phyloP scores from a whole-genome alignment of 2,888 invertebrate genomes.

The Mimumesa dahlbomi region DNA sequence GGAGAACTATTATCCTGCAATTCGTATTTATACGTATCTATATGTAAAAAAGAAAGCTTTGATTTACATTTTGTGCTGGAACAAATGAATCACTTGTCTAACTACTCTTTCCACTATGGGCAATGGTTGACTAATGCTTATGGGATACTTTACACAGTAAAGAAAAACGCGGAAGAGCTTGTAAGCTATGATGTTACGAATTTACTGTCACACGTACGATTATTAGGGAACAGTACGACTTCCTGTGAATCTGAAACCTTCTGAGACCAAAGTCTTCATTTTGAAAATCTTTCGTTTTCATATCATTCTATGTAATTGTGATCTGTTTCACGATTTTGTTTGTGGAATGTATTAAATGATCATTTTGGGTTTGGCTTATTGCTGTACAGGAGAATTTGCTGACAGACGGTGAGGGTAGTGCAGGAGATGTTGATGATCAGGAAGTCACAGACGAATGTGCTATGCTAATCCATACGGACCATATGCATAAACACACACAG shows the following conservation, averaged over 20 bases:
- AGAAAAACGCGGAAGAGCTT: too few species aligned
- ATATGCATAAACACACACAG: slow-evolving; percentile 75
- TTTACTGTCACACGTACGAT: too few species aligned
- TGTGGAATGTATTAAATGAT: slow-evolving; percentile 11
- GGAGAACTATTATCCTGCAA: too few species aligned
- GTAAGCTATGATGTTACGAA: too few species aligned
- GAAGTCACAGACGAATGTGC: slow-evolving; percentile 89
- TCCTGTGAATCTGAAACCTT: slow-evolving; percentile 47
- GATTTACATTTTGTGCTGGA: not conserved
- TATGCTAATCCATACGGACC: slow-evolving; percentile 83
- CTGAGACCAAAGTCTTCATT: slow-evolving; percentile 29
- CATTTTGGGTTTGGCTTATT: slow-evolving; percentile 47
- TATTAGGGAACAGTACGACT: too few species aligned
- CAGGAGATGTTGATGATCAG: slow-evolving; percentile 82
- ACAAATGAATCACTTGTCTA: not conserved
- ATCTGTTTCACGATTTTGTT: slow-evolving; percentile 1
- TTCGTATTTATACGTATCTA: not conserved
- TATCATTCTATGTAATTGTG: slow-evolving; percentile 9
- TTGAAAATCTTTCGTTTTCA: slow-evolving; percentile 21
- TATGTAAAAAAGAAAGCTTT: not conserved
- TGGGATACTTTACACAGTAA: slow-evolving; percentile 15
- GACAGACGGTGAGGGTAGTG: slow-evolving; percentile 84
- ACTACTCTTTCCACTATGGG: slow-evolving; percentile 1
- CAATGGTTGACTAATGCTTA: slow-evolving; percentile 31
- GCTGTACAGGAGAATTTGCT: slow-evolving; percentile 82